These are phyloP conservation scores for Nemotelus nigrinus DNA, from an alignment of 2,888 invertebrate species.

Conservation along the genomic window DNA sequence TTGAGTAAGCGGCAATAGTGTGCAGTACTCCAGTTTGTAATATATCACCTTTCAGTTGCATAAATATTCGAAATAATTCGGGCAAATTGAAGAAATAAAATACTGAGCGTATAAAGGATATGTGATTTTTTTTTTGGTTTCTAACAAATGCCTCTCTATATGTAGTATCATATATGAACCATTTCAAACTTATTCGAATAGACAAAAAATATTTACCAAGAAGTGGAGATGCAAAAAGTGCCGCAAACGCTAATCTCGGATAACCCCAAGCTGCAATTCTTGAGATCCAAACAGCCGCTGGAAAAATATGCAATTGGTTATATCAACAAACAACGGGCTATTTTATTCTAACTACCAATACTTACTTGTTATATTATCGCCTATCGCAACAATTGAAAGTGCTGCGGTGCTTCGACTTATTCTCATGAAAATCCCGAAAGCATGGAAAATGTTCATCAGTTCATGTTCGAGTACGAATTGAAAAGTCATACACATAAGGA, in stretches of 20 bases:
- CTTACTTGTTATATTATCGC: conserved; percentile 33
- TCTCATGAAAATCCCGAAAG: conserved; percentile 22
- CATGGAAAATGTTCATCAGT: conserved; percentile 17
- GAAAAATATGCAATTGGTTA: conserved; percentile 4
- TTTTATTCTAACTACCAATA: background rate
- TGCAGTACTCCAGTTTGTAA: too few relatives aligned
- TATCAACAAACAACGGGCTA: too few relatives aligned
- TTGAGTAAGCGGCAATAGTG: too few relatives aligned
- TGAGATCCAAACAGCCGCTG: conserved; percentile 18
- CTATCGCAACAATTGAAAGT: conserved; percentile 6
- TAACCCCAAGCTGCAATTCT: conserved; percentile 36
- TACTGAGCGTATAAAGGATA: too few relatives aligned
- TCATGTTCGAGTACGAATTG: conserved; percentile 5
- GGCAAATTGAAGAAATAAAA: too few relatives aligned
- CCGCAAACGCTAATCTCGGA: conserved; percentile 24
- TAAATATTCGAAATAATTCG: too few relatives aligned
- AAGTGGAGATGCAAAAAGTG: conserved; percentile 2
- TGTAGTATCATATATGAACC: too few relatives aligned
- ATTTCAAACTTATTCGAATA: too few relatives aligned
- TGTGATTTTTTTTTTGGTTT: too few relatives aligned
- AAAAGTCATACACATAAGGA: background rate
- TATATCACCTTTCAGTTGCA: too few relatives aligned
- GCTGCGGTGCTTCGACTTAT: conserved; percentile 17
- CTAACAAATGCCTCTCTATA: too few relatives aligned
- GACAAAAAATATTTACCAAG: background rate